Conservation (phyloP, 1,140 invertebrate genomes). For the Apis cerana region DNA sequence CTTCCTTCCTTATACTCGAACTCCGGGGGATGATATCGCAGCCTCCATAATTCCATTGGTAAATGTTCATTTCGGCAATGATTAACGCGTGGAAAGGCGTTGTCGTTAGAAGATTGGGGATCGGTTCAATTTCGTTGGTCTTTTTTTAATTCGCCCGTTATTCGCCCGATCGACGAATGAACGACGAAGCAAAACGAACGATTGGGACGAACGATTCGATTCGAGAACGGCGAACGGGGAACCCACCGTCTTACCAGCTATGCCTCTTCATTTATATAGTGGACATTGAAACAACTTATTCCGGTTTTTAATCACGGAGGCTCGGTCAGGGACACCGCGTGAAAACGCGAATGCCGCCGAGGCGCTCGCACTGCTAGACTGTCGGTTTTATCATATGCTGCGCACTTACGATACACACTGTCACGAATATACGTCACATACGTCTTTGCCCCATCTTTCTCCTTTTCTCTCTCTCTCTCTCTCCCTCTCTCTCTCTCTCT, state of each 20-base stretch:
- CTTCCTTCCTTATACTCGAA: conserved; percentile 5
- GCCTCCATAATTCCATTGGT: conserved; percentile 4
- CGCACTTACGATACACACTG: conserved; percentile 80
- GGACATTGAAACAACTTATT: conserved; percentile 82
- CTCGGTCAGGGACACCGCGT: conserved; percentile 76
- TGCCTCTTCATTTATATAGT: conserved; percentile 80
- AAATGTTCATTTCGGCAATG: neutral
- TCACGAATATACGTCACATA: conserved; percentile 74
- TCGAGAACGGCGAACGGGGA: conserved; percentile 45
- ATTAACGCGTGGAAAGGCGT: too few relatives aligned
- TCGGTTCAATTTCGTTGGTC: neutral
- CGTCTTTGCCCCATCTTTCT: conserved; percentile 50
- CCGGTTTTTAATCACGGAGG: conserved; percentile 82
- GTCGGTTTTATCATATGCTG: conserved; percentile 81
- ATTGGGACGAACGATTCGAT: conserved; percentile 40
- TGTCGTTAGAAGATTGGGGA: too few relatives aligned
- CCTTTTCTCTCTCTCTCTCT: too few relatives aligned
- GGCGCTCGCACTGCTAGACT: conserved; percentile 82
- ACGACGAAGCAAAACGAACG: neutral
- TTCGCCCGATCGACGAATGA: neutral
- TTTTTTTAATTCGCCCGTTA: neutral
- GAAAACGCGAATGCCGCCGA: conserved; percentile 78
- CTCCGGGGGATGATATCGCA: conserved; percentile 35
- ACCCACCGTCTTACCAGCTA: conserved; percentile 77
- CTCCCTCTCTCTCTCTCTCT: too few relatives aligned